phyloP scores from a whole-genome alignment of 2,797 vertebrate species.

The Coregonus suidteri region DNA sequence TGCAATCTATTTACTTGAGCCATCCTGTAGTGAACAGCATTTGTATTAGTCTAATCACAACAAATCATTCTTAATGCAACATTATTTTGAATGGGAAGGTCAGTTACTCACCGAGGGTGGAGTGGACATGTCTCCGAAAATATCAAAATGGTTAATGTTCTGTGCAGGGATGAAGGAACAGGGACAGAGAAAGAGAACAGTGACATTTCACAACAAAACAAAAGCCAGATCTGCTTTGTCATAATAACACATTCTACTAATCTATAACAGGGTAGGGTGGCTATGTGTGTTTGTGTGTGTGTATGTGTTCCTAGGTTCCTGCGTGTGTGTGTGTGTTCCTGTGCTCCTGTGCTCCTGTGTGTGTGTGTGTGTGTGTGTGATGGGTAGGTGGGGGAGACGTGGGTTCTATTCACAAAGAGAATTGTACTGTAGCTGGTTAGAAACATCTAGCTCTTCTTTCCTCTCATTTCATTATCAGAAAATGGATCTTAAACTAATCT shows the following conservation, averaged over 20 bases:
- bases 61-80: background rate
- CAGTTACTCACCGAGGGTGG: constrained; percentile 93
- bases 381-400: too few species aligned
- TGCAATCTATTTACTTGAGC: background rate
- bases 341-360: too few species aligned
- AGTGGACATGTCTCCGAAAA: constrained; percentile 99
- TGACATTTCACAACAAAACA: constrained; percentile 25
- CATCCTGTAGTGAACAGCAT: background rate
- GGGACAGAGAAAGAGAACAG: constrained; percentile 56
- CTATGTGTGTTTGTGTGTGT: constrained; percentile 40
- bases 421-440: constrained; percentile 58
- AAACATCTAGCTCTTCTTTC: constrained; percentile 54
- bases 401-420: constrained; percentile 22
- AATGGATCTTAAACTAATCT: constrained; percentile 75
- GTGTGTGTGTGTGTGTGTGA: constrained; percentile 41
- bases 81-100: background rate
- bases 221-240: constrained; percentile 16
- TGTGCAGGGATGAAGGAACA: constrained; percentile 66
- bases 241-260: constrained; percentile 45
- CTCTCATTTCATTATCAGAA: constrained; percentile 70
- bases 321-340: too few species aligned
- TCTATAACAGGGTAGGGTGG: constrained; percentile 28
- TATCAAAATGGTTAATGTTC: constrained; percentile 98
- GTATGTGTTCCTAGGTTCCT: constrained; percentile 28
- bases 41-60: background rate